Percentiles rank a stretch among this genome's conserved stretches.
These are phyloP conservation scores for Myotis vivesi DNA, from an alignment of 2,797 vertebrate genomes.

Conservation along the genomic window DNA sequence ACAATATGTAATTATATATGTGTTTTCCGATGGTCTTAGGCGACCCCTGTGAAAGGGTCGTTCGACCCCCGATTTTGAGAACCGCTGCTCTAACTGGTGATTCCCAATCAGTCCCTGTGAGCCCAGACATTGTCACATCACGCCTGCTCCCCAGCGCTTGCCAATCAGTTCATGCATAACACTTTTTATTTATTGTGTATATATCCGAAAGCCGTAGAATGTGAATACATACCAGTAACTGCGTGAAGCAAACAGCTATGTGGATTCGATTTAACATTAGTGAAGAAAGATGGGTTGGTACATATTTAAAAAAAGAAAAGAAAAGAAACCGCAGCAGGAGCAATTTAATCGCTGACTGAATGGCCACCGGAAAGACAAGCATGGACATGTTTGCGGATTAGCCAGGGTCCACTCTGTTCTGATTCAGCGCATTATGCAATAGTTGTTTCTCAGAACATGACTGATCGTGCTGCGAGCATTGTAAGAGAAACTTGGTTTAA, in stretches of 20 bases:
- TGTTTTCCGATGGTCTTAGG: too few species aligned
- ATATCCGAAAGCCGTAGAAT: neutral
- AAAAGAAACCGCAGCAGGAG: neutral
- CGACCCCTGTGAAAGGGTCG: too few species aligned
- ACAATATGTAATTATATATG: too few species aligned
- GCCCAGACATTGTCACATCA: too few species aligned
- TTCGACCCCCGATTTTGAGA: too few species aligned
- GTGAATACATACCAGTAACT: neutral
- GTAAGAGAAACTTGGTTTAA: slow-evolving; percentile 2
- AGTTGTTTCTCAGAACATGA: slow-evolving; percentile 41
- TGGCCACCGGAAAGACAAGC: slow-evolving; percentile 66
- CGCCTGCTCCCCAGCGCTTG: too few species aligned
- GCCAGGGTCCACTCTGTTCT: slow-evolving; percentile 35
- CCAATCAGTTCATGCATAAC: neutral
- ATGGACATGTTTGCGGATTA: slow-evolving; percentile 73
- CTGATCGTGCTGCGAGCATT: slow-evolving; percentile 2
- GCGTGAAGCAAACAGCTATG: slow-evolving; percentile 6
- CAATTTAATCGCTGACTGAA: neutral
- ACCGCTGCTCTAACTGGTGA: neutral
- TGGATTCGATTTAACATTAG: slow-evolving; percentile 34
- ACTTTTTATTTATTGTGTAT: neutral
- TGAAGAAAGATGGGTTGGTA: slow-evolving; percentile 42
- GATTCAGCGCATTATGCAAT: slow-evolving; percentile 26
- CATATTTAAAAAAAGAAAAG: neutral
- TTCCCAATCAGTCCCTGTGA: neutral